phyloP scores from a whole-genome alignment of 2,888 invertebrate genomes.

The Orthosia incerta region DNA sequence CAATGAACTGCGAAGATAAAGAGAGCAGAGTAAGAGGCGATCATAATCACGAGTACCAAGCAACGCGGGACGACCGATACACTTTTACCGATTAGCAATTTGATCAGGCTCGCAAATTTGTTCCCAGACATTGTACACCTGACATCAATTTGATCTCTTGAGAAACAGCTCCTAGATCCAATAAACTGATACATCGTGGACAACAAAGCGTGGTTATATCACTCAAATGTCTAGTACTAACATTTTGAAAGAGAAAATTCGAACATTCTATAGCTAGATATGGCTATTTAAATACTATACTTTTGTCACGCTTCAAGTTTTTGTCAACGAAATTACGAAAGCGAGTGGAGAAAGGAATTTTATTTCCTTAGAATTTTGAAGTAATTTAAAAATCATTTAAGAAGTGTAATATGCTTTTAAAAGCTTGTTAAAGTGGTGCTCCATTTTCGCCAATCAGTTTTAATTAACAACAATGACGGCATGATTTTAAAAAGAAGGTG shows the following conservation, averaged over 20 bases:
- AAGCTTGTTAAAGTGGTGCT: constrained; percentile 6
- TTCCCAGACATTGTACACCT: constrained; percentile 67
- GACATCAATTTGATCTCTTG: constrained; percentile 65
- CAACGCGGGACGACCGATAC: constrained; percentile 73
- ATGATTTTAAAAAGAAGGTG: too few species aligned
- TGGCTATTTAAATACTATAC: constrained; percentile 31
- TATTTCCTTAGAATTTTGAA: constrained; percentile 43
- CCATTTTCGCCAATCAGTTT: background rate
- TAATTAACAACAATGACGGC: background rate
- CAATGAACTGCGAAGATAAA: constrained; percentile 64
- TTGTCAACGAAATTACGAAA: constrained; percentile 38
- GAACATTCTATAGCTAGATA: constrained; percentile 38
- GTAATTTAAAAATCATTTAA: constrained; percentile 39
- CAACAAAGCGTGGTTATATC: constrained; percentile 44
- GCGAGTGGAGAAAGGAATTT: constrained; percentile 51
- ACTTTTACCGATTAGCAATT: constrained; percentile 83
- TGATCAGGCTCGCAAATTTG: constrained; percentile 69
- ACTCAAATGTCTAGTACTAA: constrained; percentile 45
- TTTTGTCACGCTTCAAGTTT: constrained; percentile 55
- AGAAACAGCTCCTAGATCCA: constrained; percentile 58
- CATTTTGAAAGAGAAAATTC: constrained; percentile 56
- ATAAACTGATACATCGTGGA: constrained; percentile 59
- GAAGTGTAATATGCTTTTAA: constrained; percentile 22
- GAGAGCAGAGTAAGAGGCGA: constrained; percentile 70
- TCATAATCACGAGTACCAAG: constrained; percentile 71